Evolutionary conservation across 2,888 invertebrate genomes (phyloP).

Genomic region (Eugnorisma glareosa): DNA sequence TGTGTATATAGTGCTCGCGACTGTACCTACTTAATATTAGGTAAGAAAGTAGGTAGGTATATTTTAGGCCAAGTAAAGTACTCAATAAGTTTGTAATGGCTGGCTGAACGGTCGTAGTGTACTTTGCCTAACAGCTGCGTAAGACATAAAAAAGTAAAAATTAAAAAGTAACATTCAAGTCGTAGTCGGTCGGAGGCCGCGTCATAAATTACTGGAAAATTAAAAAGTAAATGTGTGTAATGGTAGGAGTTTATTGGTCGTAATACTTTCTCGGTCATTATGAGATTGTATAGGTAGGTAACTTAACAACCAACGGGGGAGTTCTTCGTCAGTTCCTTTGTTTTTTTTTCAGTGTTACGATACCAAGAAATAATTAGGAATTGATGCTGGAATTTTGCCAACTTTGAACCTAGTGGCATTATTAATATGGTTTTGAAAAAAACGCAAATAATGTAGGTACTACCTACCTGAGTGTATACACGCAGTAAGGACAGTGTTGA

Average conservation of each 20-base stretch:
- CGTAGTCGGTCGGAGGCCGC: slow-evolving; percentile 10
- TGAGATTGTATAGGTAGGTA: neutral
- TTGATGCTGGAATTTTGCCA: neutral
- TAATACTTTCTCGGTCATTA: slow-evolving; percentile 4
- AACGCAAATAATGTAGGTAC: neutral
- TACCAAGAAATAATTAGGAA: neutral
- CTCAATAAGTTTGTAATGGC: slow-evolving; percentile 64
- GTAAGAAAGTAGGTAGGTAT: slow-evolving; percentile 17
- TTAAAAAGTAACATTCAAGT: slow-evolving; percentile 49
- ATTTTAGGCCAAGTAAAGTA: slow-evolving; percentile 49
- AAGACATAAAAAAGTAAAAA: slow-evolving; percentile 57
- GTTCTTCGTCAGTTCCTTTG: neutral
- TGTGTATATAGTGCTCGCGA: neutral
- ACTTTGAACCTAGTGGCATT: neutral
- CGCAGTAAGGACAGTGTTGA: neutral
- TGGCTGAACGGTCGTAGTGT: slow-evolving; percentile 48
- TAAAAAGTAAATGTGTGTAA: slow-evolving; percentile 29
- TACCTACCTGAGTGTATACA: neutral
- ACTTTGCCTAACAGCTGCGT: slow-evolving; percentile 54
- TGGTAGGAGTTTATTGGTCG: slow-evolving; percentile 1
- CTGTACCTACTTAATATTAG: slow-evolving; percentile 25
- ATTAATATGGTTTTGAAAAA: neutral
- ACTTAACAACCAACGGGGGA: neutral
- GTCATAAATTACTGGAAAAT: slow-evolving; percentile 34
- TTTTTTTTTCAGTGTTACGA: slow-evolving; percentile 4